Percentiles rank a stretch among this genome's conserved stretches.
These are phyloP conservation scores for Nephrotoma guestfalica DNA, from an alignment of 2,888 invertebrate genomes.

Conservation along the genomic window DNA sequence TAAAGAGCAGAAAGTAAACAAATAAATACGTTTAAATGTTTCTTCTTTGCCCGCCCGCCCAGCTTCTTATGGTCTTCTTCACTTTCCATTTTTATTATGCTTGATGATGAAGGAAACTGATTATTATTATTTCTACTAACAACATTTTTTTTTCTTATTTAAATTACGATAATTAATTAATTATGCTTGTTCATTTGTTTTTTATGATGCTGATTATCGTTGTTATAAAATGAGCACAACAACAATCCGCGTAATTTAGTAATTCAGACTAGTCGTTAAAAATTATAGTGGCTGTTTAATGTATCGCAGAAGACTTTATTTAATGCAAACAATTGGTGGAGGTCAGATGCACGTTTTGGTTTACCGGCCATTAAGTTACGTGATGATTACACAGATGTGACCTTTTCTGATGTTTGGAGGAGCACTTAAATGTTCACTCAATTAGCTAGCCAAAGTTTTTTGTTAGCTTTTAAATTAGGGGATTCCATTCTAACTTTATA, in stretches of 20 bases:
- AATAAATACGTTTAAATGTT: background rate
- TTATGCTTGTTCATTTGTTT: background rate
- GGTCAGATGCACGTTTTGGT: too few species aligned
- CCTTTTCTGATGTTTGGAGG: too few species aligned
- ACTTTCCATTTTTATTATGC: background rate
- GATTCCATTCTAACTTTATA: too few species aligned
- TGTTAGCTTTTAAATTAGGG: too few species aligned
- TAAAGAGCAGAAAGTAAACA: background rate
- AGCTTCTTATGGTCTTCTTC: background rate
- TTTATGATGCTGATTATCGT: background rate
- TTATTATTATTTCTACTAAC: background rate
- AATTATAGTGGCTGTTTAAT: too few species aligned
- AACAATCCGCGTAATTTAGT: background rate
- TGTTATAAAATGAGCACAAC: background rate
- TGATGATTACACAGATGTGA: too few species aligned
- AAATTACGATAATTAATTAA: background rate
- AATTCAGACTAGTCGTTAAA: background rate
- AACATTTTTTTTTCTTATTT: background rate
- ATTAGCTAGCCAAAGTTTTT: too few species aligned
- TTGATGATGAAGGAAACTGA: background rate
- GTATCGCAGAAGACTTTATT: too few species aligned
- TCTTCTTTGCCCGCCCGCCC: background rate
- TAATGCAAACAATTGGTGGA: too few species aligned
- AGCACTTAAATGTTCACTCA: too few species aligned
- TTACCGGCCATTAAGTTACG: too few species aligned